Evolutionary conservation across 2,888 invertebrate genomes (phyloP).

Genomic region (Ethmia dodecea): DNA sequence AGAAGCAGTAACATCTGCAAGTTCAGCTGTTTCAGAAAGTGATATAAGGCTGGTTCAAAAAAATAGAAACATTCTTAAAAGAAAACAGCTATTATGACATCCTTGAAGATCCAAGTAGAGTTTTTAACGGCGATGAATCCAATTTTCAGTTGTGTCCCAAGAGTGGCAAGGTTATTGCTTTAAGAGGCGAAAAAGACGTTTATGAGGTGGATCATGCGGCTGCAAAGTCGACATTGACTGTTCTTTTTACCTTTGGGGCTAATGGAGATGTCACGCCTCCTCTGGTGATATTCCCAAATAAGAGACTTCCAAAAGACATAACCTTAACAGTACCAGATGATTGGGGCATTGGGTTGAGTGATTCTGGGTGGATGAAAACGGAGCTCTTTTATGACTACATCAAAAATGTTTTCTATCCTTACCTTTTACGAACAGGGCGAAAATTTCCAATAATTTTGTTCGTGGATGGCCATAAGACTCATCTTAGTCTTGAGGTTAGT

Average conservation of each 20-base stretch:
- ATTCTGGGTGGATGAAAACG: constrained; percentile 48
- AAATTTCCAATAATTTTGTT: constrained; percentile 38
- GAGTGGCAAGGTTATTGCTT: constrained; percentile 20
- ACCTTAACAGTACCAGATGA: constrained; percentile 24
- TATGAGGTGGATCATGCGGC: constrained; percentile 38
- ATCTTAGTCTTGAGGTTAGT: constrained; percentile 17
- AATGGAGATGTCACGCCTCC: constrained; percentile 33
- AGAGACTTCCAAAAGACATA: not conserved
- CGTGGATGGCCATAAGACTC: constrained; percentile 27
- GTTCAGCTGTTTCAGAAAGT: constrained; percentile 27
- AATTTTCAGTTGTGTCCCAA: constrained; percentile 26
- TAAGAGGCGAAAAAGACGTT: constrained; percentile 29
- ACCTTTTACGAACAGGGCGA: constrained; percentile 22
- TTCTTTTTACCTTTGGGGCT: constrained; percentile 42
- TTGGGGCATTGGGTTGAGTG: constrained; percentile 41
- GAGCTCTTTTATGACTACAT: constrained; percentile 46
- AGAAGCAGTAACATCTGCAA: constrained; percentile 27
- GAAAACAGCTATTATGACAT: constrained; percentile 13
- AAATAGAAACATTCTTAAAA: constrained; percentile 17
- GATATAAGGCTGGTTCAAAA: constrained; percentile 30
- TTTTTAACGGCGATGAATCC: constrained; percentile 29
- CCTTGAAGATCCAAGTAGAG: constrained; percentile 21
- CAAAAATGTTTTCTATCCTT: constrained; percentile 30
- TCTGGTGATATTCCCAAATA: not conserved
- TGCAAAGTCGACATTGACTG: constrained; percentile 36